These are phyloP conservation scores for Operophtera brumata DNA, from an alignment of 2,888 invertebrate genomes.

Conservation along the genomic window DNA sequence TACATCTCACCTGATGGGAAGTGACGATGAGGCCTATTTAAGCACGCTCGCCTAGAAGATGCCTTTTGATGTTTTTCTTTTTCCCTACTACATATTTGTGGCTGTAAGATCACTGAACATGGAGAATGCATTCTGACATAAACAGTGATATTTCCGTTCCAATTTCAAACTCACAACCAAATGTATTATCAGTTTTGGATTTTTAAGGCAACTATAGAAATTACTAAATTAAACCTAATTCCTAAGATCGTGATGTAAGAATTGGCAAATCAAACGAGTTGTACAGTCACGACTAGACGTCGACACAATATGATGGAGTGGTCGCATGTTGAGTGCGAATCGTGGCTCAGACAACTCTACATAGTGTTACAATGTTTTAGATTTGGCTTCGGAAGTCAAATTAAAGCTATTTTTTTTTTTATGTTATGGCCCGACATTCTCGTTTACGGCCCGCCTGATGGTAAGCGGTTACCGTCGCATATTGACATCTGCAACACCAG, in stretches of 20 bases:
- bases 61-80: too few relatives aligned
- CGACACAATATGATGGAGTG: conserved; percentile 45
- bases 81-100: too few relatives aligned
- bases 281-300: conserved; percentile 40
- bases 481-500: too few relatives aligned
- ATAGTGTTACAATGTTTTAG: conserved; percentile 16
- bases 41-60: too few relatives aligned
- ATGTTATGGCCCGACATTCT: too few relatives aligned
- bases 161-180: neutral
- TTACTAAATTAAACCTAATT: conserved; percentile 20
- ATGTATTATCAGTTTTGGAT: neutral
- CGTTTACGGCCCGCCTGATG: too few relatives aligned
- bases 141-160: neutral
- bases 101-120: too few relatives aligned
- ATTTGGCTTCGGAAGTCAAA: neutral
- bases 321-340: conserved; percentile 45
- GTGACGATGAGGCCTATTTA: too few relatives aligned
- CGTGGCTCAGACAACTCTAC: conserved; percentile 33
- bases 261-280: conserved; percentile 32
- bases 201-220: conserved; percentile 6
- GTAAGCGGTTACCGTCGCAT: too few relatives aligned
- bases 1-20: too few relatives aligned
- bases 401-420: too few relatives aligned
- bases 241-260: conserved; percentile 14
- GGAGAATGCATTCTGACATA: neutral